Base-by-base conservation (phyloP, 2,797 vertebrate species). In the Adelosebastes latens region DNA sequence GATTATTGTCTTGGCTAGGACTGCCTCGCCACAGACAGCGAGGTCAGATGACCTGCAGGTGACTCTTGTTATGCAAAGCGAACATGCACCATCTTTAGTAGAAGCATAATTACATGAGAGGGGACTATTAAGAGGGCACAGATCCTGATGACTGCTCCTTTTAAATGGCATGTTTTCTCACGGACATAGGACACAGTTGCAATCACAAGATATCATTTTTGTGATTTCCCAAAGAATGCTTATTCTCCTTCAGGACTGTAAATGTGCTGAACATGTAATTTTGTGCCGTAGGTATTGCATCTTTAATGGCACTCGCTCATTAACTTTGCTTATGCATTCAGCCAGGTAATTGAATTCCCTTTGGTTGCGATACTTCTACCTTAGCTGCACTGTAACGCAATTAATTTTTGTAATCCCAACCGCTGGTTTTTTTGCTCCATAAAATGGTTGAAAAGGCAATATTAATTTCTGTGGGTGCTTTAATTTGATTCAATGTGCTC, bases 311-410 rank as follows among this genome's bases (percentile, higher is more conserved):
- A 22, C 52, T 79, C 36, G 20, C 75, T 82, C 76, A 77, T 89
- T 87, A 85, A 78, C 56, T 78, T 85, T 81, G 69, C 66, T 77
- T 81, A 81, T 82, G 82, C 80, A 84, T 90, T 87, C 87, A 88
- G 88, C 77, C 75, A 83, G 80, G 80, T 86, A 86, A 89, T 86
- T 91, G 68, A 77, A 84, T 89, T 79, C 62, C 80, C 81, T 86
- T 78, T 80, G 77, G 76, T 66, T 81, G 68, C 55, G 24, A 76
- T 36, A 29, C 29, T 65, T 36, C 25, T 5, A 61, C 78, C 63
- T 80, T 72, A 32, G 39, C 64, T 16, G 27, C 60, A 36, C 53
- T 82, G 56, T 63, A 59, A 79, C 72, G 42, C 77, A 73, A 67
- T 88, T 82, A 20, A 63, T 87, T 72, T 49, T 32, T 70, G 12